Conservation (phyloP, 1,140 invertebrate genomes). For the Ceratosolen fusciceps region DNA sequence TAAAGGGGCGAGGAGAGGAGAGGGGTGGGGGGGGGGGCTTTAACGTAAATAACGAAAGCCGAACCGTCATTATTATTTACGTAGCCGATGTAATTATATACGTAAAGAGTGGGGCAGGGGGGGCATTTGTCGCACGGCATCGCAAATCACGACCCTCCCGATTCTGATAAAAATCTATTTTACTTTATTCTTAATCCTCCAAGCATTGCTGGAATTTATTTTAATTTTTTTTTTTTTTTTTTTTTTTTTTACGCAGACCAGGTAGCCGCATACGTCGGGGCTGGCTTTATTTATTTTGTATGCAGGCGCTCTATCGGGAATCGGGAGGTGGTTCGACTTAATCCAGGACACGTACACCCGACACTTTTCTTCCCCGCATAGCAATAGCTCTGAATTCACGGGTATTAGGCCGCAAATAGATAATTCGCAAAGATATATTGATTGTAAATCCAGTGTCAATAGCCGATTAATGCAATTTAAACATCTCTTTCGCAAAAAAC, state of each 20-base stretch:
- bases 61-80: too few relatives aligned
- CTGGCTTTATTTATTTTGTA: neutral
- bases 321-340: too few relatives aligned
- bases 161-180: too few relatives aligned
- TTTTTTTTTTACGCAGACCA: neutral
- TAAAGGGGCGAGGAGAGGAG: too few relatives aligned
- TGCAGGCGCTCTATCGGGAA: neutral
- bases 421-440: too few relatives aligned
- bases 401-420: slow-evolving; percentile 4
- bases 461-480: neutral
- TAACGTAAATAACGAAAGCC: too few relatives aligned
- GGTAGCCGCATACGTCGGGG: neutral
- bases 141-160: too few relatives aligned
- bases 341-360: slow-evolving; percentile 20
- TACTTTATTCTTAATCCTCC: too few relatives aligned
- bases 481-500: neutral
- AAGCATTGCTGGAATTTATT: neutral
- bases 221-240: neutral
- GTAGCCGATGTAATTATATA: too few relatives aligned
- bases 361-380: slow-evolving; percentile 15
- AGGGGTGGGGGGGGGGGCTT: too few relatives aligned
- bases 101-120: too few relatives aligned
- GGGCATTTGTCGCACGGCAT: too few relatives aligned
- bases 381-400: neutral
- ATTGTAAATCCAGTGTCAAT: neutral